Conservation (phyloP, 2,113 vertebrate species). For the Dissostichus mawsoni region DNA sequence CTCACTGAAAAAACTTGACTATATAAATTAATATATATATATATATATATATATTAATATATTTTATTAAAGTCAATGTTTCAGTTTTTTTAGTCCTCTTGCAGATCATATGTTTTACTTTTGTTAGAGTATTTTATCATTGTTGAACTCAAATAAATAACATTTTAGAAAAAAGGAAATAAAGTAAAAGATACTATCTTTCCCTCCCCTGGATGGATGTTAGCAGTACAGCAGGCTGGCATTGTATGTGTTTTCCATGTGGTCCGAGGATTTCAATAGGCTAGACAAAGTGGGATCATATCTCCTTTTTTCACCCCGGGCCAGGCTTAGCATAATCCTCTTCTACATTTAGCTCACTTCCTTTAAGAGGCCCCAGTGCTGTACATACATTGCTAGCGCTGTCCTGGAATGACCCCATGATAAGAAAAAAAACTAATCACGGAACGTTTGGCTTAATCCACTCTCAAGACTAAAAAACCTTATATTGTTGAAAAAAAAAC, state of each 20-base stretch:
- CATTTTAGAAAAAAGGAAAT: too few species aligned
- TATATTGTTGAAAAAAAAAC: background rate
- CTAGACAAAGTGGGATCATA: constrained; percentile 7
- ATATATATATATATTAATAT: too few species aligned
- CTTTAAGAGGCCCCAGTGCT: background rate
- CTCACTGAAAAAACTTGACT: too few species aligned
- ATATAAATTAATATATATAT: too few species aligned
- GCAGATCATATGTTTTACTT: too few species aligned
- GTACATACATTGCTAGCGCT: background rate
- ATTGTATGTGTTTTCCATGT: background rate
- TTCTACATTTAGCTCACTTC: constrained; percentile 32
- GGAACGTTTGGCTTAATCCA: constrained; percentile 8
- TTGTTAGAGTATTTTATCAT: background rate
- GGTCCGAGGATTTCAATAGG: constrained; percentile 5
- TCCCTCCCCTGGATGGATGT: background rate
- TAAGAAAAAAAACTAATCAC: background rate
- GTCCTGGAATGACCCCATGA: constrained; percentile 6
- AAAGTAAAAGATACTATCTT: background rate
- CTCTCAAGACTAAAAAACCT: background rate
- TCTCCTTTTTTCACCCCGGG: constrained; percentile 7
- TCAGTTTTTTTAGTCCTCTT: too few species aligned
- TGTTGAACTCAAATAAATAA: too few species aligned
- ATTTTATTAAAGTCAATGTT: too few species aligned
- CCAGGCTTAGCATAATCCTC: constrained; percentile 37
- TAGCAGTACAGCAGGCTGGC: background rate